Percentiles rank a stretch among this genome's conserved stretches.
These are phyloP conservation scores for Premnoplex brunnescens DNA, from an alignment of 2,797 vertebrate species.

Conservation along the genomic window DNA sequence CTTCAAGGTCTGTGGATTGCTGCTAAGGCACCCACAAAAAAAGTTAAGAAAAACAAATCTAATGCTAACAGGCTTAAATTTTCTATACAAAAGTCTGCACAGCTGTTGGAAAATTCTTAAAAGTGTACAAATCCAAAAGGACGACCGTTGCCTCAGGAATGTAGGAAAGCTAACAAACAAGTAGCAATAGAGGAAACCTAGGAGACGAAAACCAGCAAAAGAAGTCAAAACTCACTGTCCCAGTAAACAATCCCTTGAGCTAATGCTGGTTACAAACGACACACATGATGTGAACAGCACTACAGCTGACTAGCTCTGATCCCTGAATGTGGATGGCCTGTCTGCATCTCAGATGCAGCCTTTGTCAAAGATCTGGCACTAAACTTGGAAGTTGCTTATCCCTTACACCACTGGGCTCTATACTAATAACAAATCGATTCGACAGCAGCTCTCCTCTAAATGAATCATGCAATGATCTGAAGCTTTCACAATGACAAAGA, in stretches of 20 bases:
- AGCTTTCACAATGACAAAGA: background rate
- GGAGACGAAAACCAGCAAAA: background rate
- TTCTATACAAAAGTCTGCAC: background rate
- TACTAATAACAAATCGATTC: background rate
- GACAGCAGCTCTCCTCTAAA: background rate
- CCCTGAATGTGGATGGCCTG: background rate
- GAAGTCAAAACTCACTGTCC: background rate
- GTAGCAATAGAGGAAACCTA: background rate
- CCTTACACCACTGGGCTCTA: background rate
- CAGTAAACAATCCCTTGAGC: background rate
- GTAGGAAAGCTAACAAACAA: background rate
- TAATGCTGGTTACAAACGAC: background rate
- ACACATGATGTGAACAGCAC: background rate
- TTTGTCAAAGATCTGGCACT: background rate
- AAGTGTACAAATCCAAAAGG: background rate
- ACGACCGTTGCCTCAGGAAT: background rate
- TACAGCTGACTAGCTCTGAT: background rate
- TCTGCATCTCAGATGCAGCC: background rate
- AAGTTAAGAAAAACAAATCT: background rate
- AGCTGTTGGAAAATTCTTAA: background rate
- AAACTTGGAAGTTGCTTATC: background rate
- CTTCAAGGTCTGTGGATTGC: background rate
- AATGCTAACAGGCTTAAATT: background rate
- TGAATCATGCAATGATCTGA: background rate
- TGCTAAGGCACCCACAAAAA: background rate